Conservation (phyloP, 2,113 vertebrate genomes). For the Vulpes lagopus region DNA sequence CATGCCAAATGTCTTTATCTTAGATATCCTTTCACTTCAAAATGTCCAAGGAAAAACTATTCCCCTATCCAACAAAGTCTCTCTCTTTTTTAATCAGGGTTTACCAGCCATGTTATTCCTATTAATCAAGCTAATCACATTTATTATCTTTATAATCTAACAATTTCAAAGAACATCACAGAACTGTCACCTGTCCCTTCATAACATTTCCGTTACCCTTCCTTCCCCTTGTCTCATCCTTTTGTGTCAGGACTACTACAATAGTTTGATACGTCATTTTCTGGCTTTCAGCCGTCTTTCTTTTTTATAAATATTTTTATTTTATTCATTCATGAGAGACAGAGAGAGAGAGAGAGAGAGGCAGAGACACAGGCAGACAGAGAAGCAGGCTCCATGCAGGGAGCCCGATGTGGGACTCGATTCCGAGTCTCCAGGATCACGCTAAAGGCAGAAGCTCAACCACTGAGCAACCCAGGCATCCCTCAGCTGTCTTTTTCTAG, state of each 20-base stretch:
- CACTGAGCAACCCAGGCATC: too few relatives aligned
- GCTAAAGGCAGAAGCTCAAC: too few relatives aligned
- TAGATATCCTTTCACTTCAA: background rate
- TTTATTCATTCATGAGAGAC: too few relatives aligned
- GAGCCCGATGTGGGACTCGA: too few relatives aligned
- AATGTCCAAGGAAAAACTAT: background rate
- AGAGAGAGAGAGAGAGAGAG: too few relatives aligned
- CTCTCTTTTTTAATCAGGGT: background rate
- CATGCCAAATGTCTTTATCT: background rate
- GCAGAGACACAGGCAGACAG: too few relatives aligned
- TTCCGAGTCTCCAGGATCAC: too few relatives aligned
- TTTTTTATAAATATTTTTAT: too few relatives aligned
- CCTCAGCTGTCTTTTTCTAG: background rate
- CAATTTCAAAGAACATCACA: background rate
- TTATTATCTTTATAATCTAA: background rate
- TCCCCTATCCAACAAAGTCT: background rate
- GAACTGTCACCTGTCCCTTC: background rate
- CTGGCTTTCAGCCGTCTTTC: background rate
- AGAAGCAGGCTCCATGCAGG: too few relatives aligned
- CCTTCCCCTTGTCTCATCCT: background rate
- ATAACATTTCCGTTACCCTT: background rate
- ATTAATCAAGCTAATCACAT: background rate
- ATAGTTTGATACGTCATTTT: background rate
- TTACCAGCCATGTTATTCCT: background rate
- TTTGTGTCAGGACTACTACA: background rate